Evolutionary conservation across 2,113 vertebrate species (phyloP), one percentile per base, ranked within the genome.

Genomic region (Thymallus thymallus): DNA sequence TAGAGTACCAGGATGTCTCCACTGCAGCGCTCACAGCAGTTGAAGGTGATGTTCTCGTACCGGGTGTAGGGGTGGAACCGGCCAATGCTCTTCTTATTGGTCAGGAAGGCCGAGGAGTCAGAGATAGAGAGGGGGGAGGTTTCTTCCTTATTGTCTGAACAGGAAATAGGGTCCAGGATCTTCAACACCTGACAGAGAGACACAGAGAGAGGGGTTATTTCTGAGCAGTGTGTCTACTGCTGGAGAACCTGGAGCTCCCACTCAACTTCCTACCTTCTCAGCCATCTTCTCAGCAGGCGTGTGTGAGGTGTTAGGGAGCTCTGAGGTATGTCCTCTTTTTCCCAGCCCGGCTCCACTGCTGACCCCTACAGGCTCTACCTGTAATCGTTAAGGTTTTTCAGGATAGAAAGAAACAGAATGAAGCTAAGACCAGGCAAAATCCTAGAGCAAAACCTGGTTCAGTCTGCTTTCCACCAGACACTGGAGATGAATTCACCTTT

Each of bases 1-100:
- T 90, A 97, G 68, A 98, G 92, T 22, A 93, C 98, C 76, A 94
- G 76, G 58, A 99, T 91, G 85, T 99, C 98, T 72, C 98, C 98
- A 5, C 86, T 91, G 84, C 98, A 99, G 74, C 87, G 95, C 79
- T 93, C 94, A 10, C 97, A 99, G 87, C 98, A 99, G 89, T 97
- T 99, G 78, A 98, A 99, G 71, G 98, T 99, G 77, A 99, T 93
- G 87, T 98, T 96, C 92, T 99, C 98, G 0, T 98, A 98, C 92
- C 96, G 95, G 14, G 98, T 99, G 67, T 97, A 98, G 0, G 97
- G 97, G 76, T 99, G 98, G 89, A 98, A 99, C 72, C 96, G 94
- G 79, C 98, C 97, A 71, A 98, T 98, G 72, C 92, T 98, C 89
- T 98, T 98, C 90, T 97, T 98, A 81, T 88, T 91, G 80, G 90